Evolutionary conservation across 53 echinoderm and acorn worm species (phyloP).

Genomic region (Glandiceps talaboti): DNA sequence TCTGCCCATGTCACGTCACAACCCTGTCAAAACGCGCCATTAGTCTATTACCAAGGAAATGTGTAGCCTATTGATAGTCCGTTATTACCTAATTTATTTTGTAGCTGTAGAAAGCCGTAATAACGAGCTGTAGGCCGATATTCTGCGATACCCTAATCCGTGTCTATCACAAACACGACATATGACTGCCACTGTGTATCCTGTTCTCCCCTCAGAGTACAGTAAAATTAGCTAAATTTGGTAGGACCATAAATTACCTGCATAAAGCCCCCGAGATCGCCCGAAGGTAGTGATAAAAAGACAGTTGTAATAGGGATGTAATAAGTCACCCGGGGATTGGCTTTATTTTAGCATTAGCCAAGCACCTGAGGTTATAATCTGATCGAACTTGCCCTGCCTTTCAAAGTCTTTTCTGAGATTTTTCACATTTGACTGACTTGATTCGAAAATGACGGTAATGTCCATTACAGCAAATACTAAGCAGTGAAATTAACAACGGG

Average conservation of each 20-base stretch:
- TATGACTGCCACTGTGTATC: no score
- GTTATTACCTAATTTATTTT: not conserved
- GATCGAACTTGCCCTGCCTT: not conserved
- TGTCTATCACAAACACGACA: not conserved
- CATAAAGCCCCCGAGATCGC: not conserved
- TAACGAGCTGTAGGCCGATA: not conserved
- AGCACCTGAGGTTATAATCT: not conserved
- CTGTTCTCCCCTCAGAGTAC: not conserved
- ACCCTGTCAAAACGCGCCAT: not conserved
- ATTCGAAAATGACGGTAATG: not conserved
- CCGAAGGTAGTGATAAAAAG: not conserved
- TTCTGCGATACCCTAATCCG: not conserved
- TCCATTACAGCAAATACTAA: not conserved
- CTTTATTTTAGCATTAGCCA: not conserved
- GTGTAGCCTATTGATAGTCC: not conserved
- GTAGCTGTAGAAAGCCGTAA: not conserved
- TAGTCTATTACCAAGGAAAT: not conserved
- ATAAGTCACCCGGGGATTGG: not conserved
- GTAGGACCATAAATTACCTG: not conserved
- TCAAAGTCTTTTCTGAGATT: not conserved
- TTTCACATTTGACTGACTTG: not conserved
- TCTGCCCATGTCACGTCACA: not conserved
- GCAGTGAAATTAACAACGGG: not conserved
- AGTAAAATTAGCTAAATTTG: not conserved
- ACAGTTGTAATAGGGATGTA: not conserved